Conservation (phyloP, 2,797 vertebrate genomes). For the Philypnodon macrostomus region DNA sequence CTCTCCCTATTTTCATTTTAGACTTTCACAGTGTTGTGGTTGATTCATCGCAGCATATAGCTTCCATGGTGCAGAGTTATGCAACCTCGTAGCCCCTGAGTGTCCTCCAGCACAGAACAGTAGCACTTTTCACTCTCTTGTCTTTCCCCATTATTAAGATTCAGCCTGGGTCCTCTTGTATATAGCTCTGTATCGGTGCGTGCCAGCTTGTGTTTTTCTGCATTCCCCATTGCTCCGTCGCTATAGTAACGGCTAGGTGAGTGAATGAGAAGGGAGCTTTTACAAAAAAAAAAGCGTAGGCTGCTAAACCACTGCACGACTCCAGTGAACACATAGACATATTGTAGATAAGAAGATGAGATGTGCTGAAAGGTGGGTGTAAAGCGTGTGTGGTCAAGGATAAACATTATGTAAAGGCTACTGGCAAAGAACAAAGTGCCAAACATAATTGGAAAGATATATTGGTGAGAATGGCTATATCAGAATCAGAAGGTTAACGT, state of each 20-base stretch:
- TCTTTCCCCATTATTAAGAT: constrained; percentile 58
- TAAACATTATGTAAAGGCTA: background rate
- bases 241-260: constrained; percentile 75
- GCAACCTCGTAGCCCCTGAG: constrained; percentile 6
- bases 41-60: constrained; percentile 5
- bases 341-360: constrained; percentile 12
- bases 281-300: no score
- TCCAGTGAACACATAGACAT: background rate
- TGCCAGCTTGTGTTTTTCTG: constrained; percentile 43
- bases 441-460: background rate
- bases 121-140: constrained; percentile 11
- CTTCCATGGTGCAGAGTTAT: constrained; percentile 7
- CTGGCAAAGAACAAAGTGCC: background rate
- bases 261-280: constrained; percentile 63
- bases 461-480: no score
- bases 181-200: constrained; percentile 49
- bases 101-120: constrained; percentile 38
- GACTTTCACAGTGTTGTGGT: background rate
- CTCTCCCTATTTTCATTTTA: background rate
- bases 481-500: no score
- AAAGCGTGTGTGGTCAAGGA: constrained; percentile 8
- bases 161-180: constrained; percentile 52
- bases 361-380: constrained; percentile 13
- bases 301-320: constrained; percentile 46
- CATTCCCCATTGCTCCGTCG: constrained; percentile 64